Evolutionary conservation across 2,113 vertebrate species (phyloP), one percentile per base, ranked within the genome.

Genomic region (Scomber scombrus): DNA sequence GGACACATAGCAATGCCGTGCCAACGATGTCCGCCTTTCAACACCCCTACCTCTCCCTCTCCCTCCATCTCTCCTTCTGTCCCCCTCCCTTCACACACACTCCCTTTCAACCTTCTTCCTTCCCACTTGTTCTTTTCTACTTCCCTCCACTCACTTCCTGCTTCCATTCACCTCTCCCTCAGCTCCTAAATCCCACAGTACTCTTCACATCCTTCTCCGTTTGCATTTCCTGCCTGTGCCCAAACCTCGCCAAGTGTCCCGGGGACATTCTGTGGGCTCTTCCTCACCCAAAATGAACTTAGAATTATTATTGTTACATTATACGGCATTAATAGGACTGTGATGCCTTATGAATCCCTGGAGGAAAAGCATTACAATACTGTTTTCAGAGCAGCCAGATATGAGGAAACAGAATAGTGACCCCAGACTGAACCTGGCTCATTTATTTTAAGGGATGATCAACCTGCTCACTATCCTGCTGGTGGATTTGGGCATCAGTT

Each of bases 11-110:
- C 61, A 70, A 11, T 79, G 31, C 21, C 7, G 69, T 72, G 85
- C 85, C 90, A 91, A 78, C n/a, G 3, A 73, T 50, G 76, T 85
- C 84, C 72, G 18, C 75, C 64, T 84, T 69, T 80, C 82, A 73
- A 12, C 54, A 19, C 16, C 73, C 54, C 31, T 49, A 21, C 40
- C 23, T 62, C 76, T 61, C 57, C 16, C 62, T 58, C 70, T 50
- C 56, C 67, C 78, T 56, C 77, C 3, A 16, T 61, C 77, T 72
- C 47, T 51, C 76, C 76, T 65, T 47, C 75, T 84, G 72, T 47
- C 74, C 69, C 26, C 18, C 21, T 66, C 50, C 66, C 55, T 63
- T 29, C 21, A 18, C 19, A 26, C 12, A n/a, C 26, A 5, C 54
- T 45, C 14, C 16, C 66, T 54, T 68, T 43, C 23, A 45, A 26